Conservation (phyloP, 92 coral and sea anemone species). For the Pocillopora meandrina region DNA sequence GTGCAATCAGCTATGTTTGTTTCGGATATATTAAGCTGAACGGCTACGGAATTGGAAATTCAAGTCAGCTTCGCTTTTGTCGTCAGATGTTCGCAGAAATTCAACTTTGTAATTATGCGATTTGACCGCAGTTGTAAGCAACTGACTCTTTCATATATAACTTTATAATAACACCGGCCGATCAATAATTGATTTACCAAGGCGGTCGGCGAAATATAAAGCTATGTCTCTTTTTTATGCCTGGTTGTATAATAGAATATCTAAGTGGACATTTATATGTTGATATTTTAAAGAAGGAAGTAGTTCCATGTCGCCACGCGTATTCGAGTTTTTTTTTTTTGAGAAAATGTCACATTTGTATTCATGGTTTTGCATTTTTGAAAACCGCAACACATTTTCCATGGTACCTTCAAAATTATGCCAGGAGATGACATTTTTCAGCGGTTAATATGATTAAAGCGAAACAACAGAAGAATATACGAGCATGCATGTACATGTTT, state of each 20-base stretch:
- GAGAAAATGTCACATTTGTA: neutral
- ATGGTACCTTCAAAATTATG: slow-evolving; percentile 11
- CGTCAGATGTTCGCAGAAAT: neutral
- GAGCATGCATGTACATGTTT: neutral
- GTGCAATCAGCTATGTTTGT: neutral
- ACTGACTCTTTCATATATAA: slow-evolving; percentile 68
- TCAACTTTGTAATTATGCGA: neutral
- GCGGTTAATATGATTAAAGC: slow-evolving; percentile 8
- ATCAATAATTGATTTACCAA: slow-evolving; percentile 59
- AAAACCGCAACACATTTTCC: slow-evolving; percentile 16
- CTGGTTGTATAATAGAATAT: neutral
- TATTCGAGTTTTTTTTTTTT: neutral
- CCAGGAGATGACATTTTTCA: slow-evolving; percentile 15
- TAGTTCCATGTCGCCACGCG: neutral
- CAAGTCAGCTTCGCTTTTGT: neutral
- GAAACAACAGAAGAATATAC: slow-evolving; percentile 7
- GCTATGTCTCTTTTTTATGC: slow-evolving; percentile 9
- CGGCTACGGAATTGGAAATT: neutral
- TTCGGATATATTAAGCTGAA: neutral
- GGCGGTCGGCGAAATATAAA: slow-evolving; percentile 42
- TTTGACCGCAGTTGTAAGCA: slow-evolving; percentile 23
- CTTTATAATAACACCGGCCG: slow-evolving; percentile 44
- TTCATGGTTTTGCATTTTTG: slow-evolving; percentile 8
- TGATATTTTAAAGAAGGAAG: slow-evolving; percentile 7
- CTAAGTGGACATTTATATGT: slow-evolving; percentile 4